Percentiles rank a stretch among this genome's conserved stretches.
Conservation (phyloP, 2,888 invertebrate species). For the Temnothorax rugatulus region DNA sequence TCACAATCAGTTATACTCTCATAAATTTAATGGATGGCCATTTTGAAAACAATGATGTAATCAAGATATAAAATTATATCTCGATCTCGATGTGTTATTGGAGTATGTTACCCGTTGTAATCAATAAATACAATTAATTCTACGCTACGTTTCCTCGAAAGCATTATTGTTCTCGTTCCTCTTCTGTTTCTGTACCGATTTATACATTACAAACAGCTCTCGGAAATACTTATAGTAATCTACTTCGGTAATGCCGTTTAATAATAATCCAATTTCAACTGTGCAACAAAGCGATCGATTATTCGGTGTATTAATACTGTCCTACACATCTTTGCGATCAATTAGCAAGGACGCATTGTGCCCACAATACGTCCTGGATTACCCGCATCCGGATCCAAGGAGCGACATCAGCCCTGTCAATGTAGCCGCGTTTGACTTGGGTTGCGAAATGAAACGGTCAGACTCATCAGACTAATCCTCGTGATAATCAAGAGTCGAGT, state of each 20-base stretch:
- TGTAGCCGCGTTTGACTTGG: conserved; percentile 31
- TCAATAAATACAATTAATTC: conserved; percentile 28
- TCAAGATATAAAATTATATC: conserved; percentile 30
- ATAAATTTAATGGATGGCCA: conserved; percentile 11
- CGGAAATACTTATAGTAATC: conserved; percentile 8
- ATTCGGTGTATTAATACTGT: neutral
- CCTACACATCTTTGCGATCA: neutral
- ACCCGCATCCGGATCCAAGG: conserved; percentile 16
- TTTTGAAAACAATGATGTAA: conserved; percentile 29
- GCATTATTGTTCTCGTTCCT: neutral
- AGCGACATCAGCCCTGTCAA: conserved; percentile 6
- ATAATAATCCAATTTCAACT: conserved; percentile 7
- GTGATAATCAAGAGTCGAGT: conserved; percentile 49
- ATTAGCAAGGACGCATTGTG: conserved; percentile 3
- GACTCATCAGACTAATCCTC: conserved; percentile 48
- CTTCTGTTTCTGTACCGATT: neutral
- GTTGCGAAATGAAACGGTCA: conserved; percentile 45
- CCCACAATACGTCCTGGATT: conserved; percentile 12
- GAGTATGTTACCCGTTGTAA: neutral
- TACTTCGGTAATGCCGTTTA: conserved; percentile 1
- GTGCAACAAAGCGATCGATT: neutral
- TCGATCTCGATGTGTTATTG: neutral
- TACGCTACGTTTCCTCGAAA: neutral
- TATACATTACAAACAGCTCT: neutral
- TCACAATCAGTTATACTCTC: neutral